Base-by-base conservation (phyloP, 2,113 vertebrate genomes). In the Seriola aureovittata region DNA sequence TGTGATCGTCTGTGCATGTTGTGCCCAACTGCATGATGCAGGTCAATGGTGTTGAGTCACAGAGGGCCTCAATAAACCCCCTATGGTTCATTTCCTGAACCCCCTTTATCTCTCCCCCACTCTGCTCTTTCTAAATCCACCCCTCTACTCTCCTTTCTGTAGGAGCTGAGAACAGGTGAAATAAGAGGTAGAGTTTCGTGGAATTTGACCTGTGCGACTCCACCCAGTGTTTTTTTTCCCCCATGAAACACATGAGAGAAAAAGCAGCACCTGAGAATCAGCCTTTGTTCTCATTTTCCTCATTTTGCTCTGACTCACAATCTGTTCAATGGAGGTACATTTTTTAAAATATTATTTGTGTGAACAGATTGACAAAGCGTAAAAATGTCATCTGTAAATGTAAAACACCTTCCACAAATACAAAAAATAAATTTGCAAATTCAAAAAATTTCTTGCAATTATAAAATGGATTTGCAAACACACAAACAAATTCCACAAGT, bases 121-220 rank as follows among this genome's bases (percentile, higher is more conserved):
- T 34, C 19, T 3, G 11, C 23, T 57, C 23, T 44, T 16, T 63
- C 64, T 34, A 78, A 82, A 77, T 67, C 76, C 64, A 6, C 14
- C 29, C 55, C 12, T 29, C 36, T n/a, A 13, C 36, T 21, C 29
- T 34, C 14, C 71, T n/a, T 38, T 63, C 55, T 42, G 54, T 38
- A 14, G 46, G 6, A 12, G 12, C 59, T 60, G 59, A 82, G 84
- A 86, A 66, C 90, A 92, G 90, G 91, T 92, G 88, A 90, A 83
- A 81, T 75, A 40, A 71, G 71, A 91, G 87, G 48, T 80, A n/a
- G 74, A 48, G 77, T 90, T 91, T 87, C 78, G 21, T 59, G 86
- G 84, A 94, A 92, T 87, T 80, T 34, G 79, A 88, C 78, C 92
- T 67, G 67, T 13, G 10, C 36, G 23, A 34, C 87, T 85, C 85